Base-by-base conservation (phyloP, 2,797 vertebrate genomes). In the Botia almorhae region DNA sequence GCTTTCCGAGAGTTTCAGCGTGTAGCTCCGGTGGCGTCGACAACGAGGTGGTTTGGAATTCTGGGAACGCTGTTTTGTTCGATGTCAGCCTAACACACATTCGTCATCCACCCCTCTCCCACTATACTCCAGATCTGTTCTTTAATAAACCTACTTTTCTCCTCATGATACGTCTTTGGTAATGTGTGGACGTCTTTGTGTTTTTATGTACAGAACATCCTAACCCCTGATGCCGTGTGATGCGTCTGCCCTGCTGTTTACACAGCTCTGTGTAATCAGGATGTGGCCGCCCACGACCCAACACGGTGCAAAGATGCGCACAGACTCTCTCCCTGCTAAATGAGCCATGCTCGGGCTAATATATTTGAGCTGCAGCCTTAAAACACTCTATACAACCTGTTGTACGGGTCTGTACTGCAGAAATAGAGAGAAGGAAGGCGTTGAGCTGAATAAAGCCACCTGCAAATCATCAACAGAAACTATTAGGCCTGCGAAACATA, bases 161-260 rank as follows among this genome's bases (percentile, higher is more conserved):
- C 68, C 14, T 78, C 19, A 17, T 63, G n/a, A 33, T 63, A 61
- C 43, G 43, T 69, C 53, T 43, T 36, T 68, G 63, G 56, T 55
- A 74, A 76, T 69, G 39, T 55, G 56, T 67, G 26, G 61, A 48
- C 14, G 17, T 64, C 76, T 69, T 65, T 50, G 21, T 67, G 39
- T 53, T 74, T 83, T 61, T 74, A 70, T 84, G 74, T 84, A 82
- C 81, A 79, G 85, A 82, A 86, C 81, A 78, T 82, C 65, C 74
- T 75, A 81, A 71, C 69, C 80, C 60, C 29, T 29, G 58, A 79
- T 69, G 23, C 29, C 5, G 51, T 56, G 73, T 43, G 53, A 78
- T 23, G 46, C 8, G 29, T 63, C 67, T 69, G 43, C 46, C 76
- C 48, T 7, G n/a, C 43, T 56, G 77, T 82, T 85, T 82, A 73